Evolutionary conservation across 2,113 vertebrate genomes (phyloP).

Genomic region (Platysternon megacephalum): DNA sequence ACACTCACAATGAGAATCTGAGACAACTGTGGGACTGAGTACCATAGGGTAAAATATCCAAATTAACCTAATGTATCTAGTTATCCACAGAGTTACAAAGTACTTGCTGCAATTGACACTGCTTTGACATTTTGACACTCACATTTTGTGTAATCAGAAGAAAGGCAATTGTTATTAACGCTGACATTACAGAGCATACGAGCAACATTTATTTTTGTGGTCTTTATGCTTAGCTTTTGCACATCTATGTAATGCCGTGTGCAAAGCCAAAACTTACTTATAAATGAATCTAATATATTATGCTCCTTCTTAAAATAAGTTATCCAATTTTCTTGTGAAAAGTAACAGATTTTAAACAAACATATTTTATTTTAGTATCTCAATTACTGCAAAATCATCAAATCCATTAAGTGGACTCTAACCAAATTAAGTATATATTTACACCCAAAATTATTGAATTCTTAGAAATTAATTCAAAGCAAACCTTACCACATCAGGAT

Average conservation of each 20-base stretch:
- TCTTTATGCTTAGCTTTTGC: neutral
- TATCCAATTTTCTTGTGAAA: neutral
- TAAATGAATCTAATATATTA: neutral
- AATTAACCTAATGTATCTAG: neutral
- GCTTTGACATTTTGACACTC: neutral
- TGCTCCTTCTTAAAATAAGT: neutral
- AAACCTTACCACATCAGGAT: neutral
- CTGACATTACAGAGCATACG: neutral
- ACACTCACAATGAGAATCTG: neutral
- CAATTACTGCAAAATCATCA: neutral
- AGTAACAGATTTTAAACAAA: neutral
- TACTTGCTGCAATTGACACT: neutral
- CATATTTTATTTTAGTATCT: neutral
- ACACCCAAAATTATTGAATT: neutral
- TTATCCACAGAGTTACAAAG: neutral
- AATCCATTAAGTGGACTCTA: neutral
- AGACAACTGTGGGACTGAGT: neutral
- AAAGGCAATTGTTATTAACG: conserved; percentile 11
- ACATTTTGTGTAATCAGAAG: neutral
- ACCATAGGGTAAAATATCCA: conserved; percentile 4
- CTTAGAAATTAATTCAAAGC: neutral
- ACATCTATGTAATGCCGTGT: neutral
- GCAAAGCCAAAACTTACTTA: neutral
- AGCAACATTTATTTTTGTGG: neutral
- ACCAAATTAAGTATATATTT: rapidly evolving